Conservation (phyloP, 2,888 invertebrate genomes). For the Caradrina clavipalpis region DNA sequence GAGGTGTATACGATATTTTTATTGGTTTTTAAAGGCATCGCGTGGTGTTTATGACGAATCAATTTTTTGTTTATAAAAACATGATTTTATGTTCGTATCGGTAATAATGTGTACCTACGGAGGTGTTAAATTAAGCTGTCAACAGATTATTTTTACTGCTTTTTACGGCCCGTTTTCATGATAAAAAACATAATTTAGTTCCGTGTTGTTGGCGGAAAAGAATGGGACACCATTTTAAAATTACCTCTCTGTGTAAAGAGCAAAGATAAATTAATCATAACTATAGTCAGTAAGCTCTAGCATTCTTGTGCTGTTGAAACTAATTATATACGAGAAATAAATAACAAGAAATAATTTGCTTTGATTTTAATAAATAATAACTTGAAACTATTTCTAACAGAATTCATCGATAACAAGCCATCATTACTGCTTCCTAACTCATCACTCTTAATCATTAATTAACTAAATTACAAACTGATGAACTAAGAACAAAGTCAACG, state of each 20-base stretch:
- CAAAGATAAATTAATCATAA: not conserved
- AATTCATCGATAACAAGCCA: not conserved
- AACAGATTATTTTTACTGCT: constrained; percentile 36
- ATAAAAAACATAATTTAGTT: not conserved
- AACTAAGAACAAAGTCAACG: constrained; percentile 13
- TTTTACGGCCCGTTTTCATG: constrained; percentile 21
- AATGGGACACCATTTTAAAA: not conserved
- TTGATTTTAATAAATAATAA: not conserved
- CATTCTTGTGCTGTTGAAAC: too few relatives aligned
- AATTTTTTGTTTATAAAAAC: constrained; percentile 55
- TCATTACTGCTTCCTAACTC: not conserved
- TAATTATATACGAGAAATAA: too few relatives aligned
- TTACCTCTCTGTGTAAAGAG: not conserved
- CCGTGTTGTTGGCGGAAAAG: not conserved
- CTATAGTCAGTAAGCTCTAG: too few relatives aligned
- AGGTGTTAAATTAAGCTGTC: constrained; percentile 40
- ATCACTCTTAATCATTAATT: constrained; percentile 1
- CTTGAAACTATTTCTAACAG: not conserved
- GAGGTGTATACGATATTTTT: constrained; percentile 73
- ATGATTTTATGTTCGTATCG: constrained; percentile 26
- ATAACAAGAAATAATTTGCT: too few relatives aligned
- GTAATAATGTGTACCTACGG: constrained; percentile 22
- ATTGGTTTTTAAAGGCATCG: constrained; percentile 72
- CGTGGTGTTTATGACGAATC: constrained; percentile 59
- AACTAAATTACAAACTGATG: constrained; percentile 13